Percentiles rank a stretch among this genome's conserved stretches.
phyloP scores from a whole-genome alignment of 2,113 vertebrate species.

The Callithrix jacchus region DNA sequence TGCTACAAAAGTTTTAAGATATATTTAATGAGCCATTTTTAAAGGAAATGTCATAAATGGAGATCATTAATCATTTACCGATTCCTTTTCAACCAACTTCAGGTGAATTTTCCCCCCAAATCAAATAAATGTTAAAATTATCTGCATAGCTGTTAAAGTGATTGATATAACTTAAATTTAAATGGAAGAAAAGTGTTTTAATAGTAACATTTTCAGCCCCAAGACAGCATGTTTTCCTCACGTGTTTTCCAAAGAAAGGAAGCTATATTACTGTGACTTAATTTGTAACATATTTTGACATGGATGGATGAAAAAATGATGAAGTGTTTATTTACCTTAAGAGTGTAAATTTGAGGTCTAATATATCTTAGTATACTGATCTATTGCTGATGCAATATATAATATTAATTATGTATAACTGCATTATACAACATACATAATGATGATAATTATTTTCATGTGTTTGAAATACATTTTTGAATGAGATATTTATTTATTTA shows the following conservation, averaged over 20 bases:
- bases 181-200: not conserved
- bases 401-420: not conserved
- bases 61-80: not conserved
- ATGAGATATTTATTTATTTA: not conserved
- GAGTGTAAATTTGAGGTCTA: not conserved
- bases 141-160: not conserved
- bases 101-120: not conserved
- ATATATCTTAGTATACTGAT: not conserved
- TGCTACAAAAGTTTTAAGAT: conserved; percentile 10
- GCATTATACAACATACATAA: not conserved
- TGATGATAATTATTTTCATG: not conserved
- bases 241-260: not conserved
- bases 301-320: not conserved
- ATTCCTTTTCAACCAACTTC: conserved; percentile 5
- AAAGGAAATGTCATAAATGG: not conserved
- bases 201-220: not conserved
- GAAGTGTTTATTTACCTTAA: not conserved
- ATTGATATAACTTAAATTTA: conserved; percentile 4
- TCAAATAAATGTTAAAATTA: conserved; percentile 14
- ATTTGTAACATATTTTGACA: conserved; percentile 33
- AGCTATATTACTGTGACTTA: not conserved
- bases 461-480: not conserved
- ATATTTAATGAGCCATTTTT: conserved; percentile 4
- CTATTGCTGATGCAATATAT: not conserved
- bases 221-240: not conserved